A percentile compares a stretch with the other conserved stretches of the same genome.
Conservation (phyloP, 2,888 invertebrate genomes). For the Tetragonula carbonaria region DNA sequence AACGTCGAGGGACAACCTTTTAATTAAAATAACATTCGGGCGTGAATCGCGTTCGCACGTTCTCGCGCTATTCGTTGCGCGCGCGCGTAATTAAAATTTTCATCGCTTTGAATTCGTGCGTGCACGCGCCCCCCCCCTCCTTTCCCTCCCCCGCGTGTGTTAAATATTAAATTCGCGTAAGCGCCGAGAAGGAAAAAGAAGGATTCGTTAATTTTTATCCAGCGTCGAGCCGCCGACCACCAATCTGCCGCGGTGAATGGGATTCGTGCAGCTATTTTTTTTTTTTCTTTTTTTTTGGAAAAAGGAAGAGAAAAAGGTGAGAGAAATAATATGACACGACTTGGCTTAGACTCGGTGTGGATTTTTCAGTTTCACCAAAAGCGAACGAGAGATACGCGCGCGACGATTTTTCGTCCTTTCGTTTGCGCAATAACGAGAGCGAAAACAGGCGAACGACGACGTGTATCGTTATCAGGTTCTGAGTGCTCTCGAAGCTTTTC, state of each 20-base stretch:
- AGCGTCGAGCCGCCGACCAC: background rate
- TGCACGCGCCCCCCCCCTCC: background rate
- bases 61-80: constrained; percentile 8
- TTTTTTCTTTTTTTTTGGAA: background rate
- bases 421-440: constrained; percentile 8
- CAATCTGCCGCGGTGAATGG: background rate
- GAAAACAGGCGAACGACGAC: background rate
- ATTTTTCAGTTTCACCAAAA: background rate
- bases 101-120: constrained; percentile 37
- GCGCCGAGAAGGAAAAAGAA: background rate
- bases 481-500: background rate
- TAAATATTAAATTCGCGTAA: constrained; percentile 48
- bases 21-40: constrained; percentile 51
- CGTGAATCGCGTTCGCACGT: constrained; percentile 21
- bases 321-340: background rate
- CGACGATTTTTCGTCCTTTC: background rate
- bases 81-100: constrained; percentile 49
- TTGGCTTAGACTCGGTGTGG: background rate
- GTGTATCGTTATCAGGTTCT: constrained; percentile 15
- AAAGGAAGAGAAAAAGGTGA: background rate
- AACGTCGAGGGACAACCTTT: constrained; percentile 3
- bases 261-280: background rate
- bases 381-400: background rate
- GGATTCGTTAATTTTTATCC: constrained; percentile 40
- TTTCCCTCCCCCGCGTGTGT: background rate